Base-by-base conservation (phyloP, 2,113 vertebrate genomes). In the Pithys albifrons region DNA sequence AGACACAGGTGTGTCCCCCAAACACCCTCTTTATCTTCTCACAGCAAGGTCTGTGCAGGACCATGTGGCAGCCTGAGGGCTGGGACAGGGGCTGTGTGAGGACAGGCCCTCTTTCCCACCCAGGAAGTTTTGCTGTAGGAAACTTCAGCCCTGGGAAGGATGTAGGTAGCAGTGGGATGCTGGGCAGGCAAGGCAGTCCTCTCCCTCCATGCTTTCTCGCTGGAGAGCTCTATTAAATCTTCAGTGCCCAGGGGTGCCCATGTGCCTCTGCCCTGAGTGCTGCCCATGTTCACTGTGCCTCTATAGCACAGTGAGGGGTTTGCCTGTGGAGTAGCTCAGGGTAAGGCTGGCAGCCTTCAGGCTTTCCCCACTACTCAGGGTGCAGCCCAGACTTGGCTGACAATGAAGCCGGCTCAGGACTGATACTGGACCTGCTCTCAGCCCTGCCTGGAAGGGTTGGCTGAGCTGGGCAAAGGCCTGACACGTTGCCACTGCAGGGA, bases 1-100 rank as follows among this genome's bases (percentile, higher is more conserved):
- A 59, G 29, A 11, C 25, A 23, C 15, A 24, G n/a, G 6, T 8
- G 3, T 8, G 8, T 37, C n/a, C 17, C 23, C 23, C 1, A 2
- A 1, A 14, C 45, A 19, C 24, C 52, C 23, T 4, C 46, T 73
- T 41, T 1, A 1, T 29, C n/a, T 28, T 55, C 16, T 64, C 51
- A 45, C 52, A 70, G 5, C 15, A 37, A 29, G 37, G 24, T 65
- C 49, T 58, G 17, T 18, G 8, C n/a, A 25, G 33, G 33, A 16
- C 33, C 15, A 3, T 0, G 4, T 0, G 3, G 25, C 46, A 77
- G 64, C 22, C 61, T 46, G 43, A 54, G 17, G 31, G 20, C 11
- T 62, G 84, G 54, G 29, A 49, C 6, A 24, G 27, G 66, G 22
- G 33, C 39, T 72, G 5, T 41, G 35, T 29, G 61, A 41, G 73